Evolutionary conservation across 2,888 invertebrate genomes (phyloP), one percentile per base, ranked within the genome.

Genomic region (Platynereis dumerilii): DNA sequence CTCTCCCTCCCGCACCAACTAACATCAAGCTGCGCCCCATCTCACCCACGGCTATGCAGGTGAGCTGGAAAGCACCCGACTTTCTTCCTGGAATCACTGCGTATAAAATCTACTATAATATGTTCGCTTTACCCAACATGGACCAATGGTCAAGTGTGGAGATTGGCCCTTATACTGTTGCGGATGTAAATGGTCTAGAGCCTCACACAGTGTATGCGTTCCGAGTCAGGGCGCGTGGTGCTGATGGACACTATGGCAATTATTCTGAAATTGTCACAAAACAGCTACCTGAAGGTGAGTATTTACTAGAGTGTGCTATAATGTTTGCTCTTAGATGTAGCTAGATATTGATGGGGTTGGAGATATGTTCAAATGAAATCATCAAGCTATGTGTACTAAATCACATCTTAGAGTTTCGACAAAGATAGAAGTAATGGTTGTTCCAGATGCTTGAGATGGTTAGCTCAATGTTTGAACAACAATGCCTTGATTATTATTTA

Each of bases 11-110:
- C 72, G 93, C 95, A 0, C 96, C 97, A 0, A 92, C 93, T 90
- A 90, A 92, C 61, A 93, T 97, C 0, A 91, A 92, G 84, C 94
- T 95, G 10, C 92, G 94, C n/a, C 94, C 96, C 0, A 95, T 95
- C 0, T 94, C 94, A 0, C 93, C 94, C 77, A 92, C 93, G 24
- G 92, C 93, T 58, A 92, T 96, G 0, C 95, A 96, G 86, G 94
- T 85, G 20, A 78, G 80, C 58, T 86, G 85, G 85, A 80, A 77
- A 52, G 55, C 88, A 91, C 72, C 92, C 89, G 72, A 75, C 39
- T 74, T 74, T 61, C 72, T 76, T 5, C 72, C 78, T 1, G 60
- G 60, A 39, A 80, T 83, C n/a, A 73, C 76, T 0, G 80, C 80
- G 48, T 83, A 83, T 71, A 73, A 76, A 2, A 73, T 83, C 28